These are phyloP conservation scores for Ormia ochracea DNA, from an alignment of 2,888 invertebrate genomes.

Conservation along the genomic window DNA sequence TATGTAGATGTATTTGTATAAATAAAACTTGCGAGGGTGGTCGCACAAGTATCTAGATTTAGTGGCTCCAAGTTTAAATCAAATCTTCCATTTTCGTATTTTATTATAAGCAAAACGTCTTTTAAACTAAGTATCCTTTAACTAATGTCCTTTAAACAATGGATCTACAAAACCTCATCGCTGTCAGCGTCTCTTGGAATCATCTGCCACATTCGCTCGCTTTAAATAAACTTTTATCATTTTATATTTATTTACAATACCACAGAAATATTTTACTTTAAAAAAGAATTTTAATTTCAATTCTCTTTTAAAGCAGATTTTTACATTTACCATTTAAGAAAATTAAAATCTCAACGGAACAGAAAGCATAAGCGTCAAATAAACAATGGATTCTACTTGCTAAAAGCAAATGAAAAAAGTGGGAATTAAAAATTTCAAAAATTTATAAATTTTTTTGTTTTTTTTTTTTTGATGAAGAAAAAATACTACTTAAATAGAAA, in stretches of 20 bases:
- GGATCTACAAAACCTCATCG: too few relatives aligned
- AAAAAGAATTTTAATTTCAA: constrained; percentile 24
- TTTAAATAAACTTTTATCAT: too few relatives aligned
- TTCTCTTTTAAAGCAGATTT: constrained; percentile 33
- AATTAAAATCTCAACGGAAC: constrained; percentile 23
- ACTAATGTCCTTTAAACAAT: too few relatives aligned
- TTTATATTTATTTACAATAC: neutral
- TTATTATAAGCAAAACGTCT: too few relatives aligned
- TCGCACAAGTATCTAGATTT: neutral
- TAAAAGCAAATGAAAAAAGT: neutral
- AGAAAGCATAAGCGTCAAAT: constrained; percentile 44
- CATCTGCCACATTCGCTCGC: neutral
- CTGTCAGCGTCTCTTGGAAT: too few relatives aligned
- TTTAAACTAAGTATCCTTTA: too few relatives aligned
- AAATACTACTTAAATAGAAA: constrained; percentile 39
- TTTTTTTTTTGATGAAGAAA: constrained; percentile 7
- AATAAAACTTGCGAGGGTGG: neutral
- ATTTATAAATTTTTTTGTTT: neutral
- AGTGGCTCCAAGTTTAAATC: too few relatives aligned
- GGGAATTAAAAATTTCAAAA: constrained; percentile 41
- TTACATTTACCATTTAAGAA: constrained; percentile 25
- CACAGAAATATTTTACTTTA: neutral
- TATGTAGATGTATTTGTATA: too few relatives aligned
- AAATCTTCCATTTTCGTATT: too few relatives aligned
- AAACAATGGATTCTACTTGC: constrained; percentile 30